Evolutionary conservation across 2,113 vertebrate species (phyloP), one percentile per base, ranked within the genome.

Genomic region (Phoenicopterus ruber): DNA sequence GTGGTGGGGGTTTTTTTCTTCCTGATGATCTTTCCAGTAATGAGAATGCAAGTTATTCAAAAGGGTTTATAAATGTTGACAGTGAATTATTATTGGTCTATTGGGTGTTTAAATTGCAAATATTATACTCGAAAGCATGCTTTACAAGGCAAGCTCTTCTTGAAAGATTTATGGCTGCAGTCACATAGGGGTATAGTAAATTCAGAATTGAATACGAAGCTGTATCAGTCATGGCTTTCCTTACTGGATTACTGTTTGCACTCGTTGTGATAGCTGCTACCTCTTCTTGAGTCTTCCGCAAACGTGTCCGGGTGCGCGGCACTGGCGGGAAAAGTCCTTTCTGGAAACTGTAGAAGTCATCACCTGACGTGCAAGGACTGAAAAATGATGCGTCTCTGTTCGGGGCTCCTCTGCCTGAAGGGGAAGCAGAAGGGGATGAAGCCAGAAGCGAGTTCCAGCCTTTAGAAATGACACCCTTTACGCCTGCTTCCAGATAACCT

Each of bases 31-130:
- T 79, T 93, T 87, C 52, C 46, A 59, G 66, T 93, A 97, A 94
- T 87, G 88, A 97, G 89, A 90, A 65, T 69, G 54, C 28, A 42
- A 82, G 93, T 63, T 96, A 66, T 59, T 92, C 38, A 66, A 29
- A 62, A 80, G 46, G 59, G n/a, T 83, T 95, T 96, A 77, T 29
- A 86, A 92, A 82, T 81, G 90, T 92, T 96, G 94, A 70, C 86
- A 83, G 82, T 86, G 85, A 92, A 63, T 94, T 94, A 90, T 94
- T 93, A 90, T 93, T 85, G 90, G 96, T 85, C 90, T 74, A 2
- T 69, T 82, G 93, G 78, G 95, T 92, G 78, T 88, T 95, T 96
- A 91, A 96, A 85, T 91, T 96, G 94, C 84, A 94, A 96, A 96
- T 91, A 82, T 52, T 80, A 36, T 63, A 82, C 78, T 82, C 19